Base-by-base conservation (phyloP, 2,888 invertebrate genomes). In the Mechanitis mazaeus region DNA sequence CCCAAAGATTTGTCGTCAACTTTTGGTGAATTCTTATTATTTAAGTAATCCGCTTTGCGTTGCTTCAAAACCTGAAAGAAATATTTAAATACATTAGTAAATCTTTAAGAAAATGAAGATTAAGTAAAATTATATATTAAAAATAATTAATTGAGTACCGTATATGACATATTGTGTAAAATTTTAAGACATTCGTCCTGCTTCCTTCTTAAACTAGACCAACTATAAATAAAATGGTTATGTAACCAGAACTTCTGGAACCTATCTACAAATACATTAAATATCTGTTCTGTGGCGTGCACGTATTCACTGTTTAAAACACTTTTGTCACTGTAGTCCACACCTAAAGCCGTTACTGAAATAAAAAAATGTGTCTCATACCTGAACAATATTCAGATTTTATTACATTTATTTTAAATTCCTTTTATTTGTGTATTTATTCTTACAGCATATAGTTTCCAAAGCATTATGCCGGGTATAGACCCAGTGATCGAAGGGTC, bases 381-480 rank as follows among this genome's bases (percentile, higher is more conserved):
- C 11, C 60, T 45, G 50, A 46, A 47, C 45, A 46, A 54, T n/a
- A 47, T 68, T 70, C 68, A 20, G 20, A 20, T 20, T 20, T 20
- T 20, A 20, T 78, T 61, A 0, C 84, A 84, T 81, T 83, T 80
- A 45, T 80, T 79, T 56, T 84, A 84, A 33, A 87, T 59, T 35
- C 80, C 81, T 69, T 79, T 79, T 76, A 76, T 0, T 71, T 71
- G 47, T 85, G 85, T 61, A 84, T 82, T 5, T 7, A 77, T 80
- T 66, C 83, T 80, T 67, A 85, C 85, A 72, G 65, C 85, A 85
- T 65, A 85, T 85, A 45, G 85, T 85, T 64, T 85, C 85, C 68
- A 86, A 69, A 2, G 83, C 80, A 57, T 84, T 84, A 57, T 79
- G 80, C 35, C 80, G 71, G 0, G 81, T 83, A 50, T 84, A 83